Base-by-base conservation (phyloP, 2,888 invertebrate genomes). In the Noctua comes region DNA sequence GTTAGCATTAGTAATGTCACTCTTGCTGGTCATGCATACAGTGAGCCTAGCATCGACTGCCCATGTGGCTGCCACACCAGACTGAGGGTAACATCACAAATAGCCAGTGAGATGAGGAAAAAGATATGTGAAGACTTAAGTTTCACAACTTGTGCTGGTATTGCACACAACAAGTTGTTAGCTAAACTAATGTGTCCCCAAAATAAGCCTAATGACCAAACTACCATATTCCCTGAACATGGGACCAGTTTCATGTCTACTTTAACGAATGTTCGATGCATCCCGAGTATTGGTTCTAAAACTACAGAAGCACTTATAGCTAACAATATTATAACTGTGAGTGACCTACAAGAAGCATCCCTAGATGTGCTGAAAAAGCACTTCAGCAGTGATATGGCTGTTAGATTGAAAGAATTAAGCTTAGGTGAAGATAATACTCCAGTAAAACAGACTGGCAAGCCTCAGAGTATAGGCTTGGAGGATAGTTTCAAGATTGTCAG, bases 151-250 rank as follows among this genome's bases (percentile, higher is more conserved):
- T 98, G 98, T 96, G 98, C 98, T 57, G 99, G 99, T 71, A 97
- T 99, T 83, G 98, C 98, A 54, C 98, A 98, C 90, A 99, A 99
- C 93, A 99, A 99, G 95, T 94, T 99, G 80, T 93, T 99, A 91
- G 98, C 99, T 5, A 99, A 99, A 95, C 95, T 99, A 84, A 98
- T 97, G 70, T 98, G 98, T 85, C 97, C 97, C 62, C 95, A 97
- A 84, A 97, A 98, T 91, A 98, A 98, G 93, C 99, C 99, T 11
- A 98, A 98, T 93, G 97, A 98, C 91, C 99, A 99, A 94, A 98
- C 98, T 0, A 97, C 98, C 46, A 96, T 98, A 84, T 98, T 97
- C 85, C 98, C 99, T 10, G 97, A 97, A 84, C 97, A 97, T 90
- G 97, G 97, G 16, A 94, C 97, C 73, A 96, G 97, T 82, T 97